These are phyloP conservation scores for Eublepharis macularius DNA, from an alignment of 2,113 vertebrate species.

Conservation along the genomic window DNA sequence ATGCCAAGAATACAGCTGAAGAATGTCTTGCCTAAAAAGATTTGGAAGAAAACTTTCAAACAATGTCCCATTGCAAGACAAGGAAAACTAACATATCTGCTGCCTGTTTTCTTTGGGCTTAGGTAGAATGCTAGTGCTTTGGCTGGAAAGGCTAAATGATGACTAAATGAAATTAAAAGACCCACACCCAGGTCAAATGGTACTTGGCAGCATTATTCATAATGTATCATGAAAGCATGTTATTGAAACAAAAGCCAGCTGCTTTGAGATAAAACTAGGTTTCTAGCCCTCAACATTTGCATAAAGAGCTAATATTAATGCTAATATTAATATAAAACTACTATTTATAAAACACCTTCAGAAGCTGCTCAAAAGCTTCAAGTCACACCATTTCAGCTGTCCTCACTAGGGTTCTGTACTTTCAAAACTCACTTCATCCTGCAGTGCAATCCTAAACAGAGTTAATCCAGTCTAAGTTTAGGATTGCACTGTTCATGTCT, in stretches of 20 bases:
- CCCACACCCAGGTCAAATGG: neutral
- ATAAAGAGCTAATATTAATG: neutral
- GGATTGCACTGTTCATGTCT: neutral
- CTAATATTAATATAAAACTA: neutral
- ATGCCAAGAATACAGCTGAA: conserved; percentile 43
- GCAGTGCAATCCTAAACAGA: no score
- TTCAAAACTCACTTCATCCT: neutral
- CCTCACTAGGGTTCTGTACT: neutral
- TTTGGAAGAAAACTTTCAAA: conserved; percentile 35
- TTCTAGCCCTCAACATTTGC: neutral
- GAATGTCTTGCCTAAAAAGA: conserved; percentile 10
- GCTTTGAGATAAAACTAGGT: neutral
- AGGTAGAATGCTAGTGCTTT: neutral
- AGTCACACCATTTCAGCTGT: neutral
- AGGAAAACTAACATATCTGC: accelerated
- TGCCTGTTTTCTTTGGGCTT: conserved; percentile 18
- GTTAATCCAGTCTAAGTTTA: no score
- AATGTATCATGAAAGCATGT: neutral
- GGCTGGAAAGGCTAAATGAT: neutral
- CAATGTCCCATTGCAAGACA: neutral
- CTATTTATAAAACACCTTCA: neutral
- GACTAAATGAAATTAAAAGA: conserved; percentile 8
- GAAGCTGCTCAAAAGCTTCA: neutral
- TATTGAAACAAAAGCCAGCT: neutral
- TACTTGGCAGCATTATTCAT: neutral